A percentile compares a stretch with the other conserved stretches of the same genome.
Evolutionary conservation across 2,113 vertebrate species (phyloP).

Genomic region (Sinocyclocheilus anshuiensis): DNA sequence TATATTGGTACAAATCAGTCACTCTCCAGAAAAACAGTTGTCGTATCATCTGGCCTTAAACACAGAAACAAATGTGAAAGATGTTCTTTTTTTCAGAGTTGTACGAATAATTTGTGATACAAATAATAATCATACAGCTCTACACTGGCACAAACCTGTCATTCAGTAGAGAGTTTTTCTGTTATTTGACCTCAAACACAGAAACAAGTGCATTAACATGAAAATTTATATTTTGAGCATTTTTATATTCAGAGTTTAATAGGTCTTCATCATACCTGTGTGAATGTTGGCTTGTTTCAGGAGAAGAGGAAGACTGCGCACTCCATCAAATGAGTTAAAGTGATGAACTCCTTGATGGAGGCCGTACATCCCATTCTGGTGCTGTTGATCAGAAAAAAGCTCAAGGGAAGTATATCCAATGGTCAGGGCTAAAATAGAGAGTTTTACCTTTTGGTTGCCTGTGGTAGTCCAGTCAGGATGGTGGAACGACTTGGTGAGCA

Average conservation of each 20-base stretch:
- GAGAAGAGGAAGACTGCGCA: conserved; percentile 85
- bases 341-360: conserved; percentile 91
- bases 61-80: not conserved
- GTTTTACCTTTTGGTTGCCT: conserved; percentile 72
- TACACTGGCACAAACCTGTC: not conserved
- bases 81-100: not conserved
- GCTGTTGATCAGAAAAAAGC: conserved; percentile 72
- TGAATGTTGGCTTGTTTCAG: conserved; percentile 77
- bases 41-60: not conserved
- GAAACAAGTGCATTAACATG: not conserved
- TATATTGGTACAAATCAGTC: no score
- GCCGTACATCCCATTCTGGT: conserved; percentile 97
- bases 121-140: not conserved
- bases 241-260: no score
- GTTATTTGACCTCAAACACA: not conserved
- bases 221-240: no score
- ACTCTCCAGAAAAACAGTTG: no score
- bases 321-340: conserved; percentile 88
- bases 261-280: conserved; percentile 78
- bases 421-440: not conserved
- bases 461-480: conserved; percentile 91
- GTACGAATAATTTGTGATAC: not conserved
- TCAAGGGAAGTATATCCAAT: not conserved
- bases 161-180: not conserved
- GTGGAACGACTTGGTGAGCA: conserved; percentile 94